These are phyloP conservation scores for Paragorgia papillata DNA, from an alignment of 92 coral and sea anemone species.

Conservation along the genomic window DNA sequence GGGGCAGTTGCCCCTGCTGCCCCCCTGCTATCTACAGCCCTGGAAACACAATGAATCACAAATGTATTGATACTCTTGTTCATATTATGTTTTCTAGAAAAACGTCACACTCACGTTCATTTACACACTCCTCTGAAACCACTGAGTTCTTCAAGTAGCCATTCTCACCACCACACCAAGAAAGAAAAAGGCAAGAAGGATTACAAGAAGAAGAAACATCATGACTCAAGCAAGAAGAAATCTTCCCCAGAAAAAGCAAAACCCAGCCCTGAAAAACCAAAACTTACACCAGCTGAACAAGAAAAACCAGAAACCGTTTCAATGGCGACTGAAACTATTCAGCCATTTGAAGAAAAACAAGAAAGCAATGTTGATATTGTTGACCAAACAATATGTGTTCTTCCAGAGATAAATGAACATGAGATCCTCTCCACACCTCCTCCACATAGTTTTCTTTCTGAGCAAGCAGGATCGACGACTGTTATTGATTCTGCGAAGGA, in stretches of 20 bases:
- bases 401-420: conserved; percentile 33
- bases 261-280: neutral
- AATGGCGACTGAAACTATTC: neutral
- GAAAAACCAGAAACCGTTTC: neutral
- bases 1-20: too few species aligned
- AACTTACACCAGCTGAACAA: neutral
- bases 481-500: conserved; percentile 8
- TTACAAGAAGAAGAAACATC: conserved; percentile 17
- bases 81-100: conserved; percentile 5
- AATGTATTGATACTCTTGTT: neutral
- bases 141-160: neutral
- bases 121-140: conserved; percentile 43
- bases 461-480: neutral
- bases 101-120: conserved; percentile 42
- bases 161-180: conserved; percentile 31
- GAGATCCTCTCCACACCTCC: conserved; percentile 24
- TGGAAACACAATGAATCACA: too few species aligned
- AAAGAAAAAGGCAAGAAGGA: conserved; percentile 32
- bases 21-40: too few species aligned
- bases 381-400: conserved; percentile 37
- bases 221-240: conserved; percentile 3
- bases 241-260: conserved; percentile 1
- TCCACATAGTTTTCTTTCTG: neutral
- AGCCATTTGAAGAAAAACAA: neutral
- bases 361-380: conserved; percentile 38